Conservation (phyloP, 2,888 invertebrate genomes). For the Deilephila elpenor region DNA sequence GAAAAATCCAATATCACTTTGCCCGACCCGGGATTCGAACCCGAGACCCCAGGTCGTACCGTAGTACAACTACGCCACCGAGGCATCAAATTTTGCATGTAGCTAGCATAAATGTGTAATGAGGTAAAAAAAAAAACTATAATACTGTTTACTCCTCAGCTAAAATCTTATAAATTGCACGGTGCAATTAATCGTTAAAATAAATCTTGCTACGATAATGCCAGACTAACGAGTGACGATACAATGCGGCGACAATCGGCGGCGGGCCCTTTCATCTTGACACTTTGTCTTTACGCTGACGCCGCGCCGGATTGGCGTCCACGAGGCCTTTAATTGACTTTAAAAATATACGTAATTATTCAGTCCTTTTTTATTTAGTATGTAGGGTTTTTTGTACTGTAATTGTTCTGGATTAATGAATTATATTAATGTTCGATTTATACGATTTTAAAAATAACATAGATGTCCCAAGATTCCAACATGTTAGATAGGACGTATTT, state of each 20-base stretch:
- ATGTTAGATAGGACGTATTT: too few species aligned
- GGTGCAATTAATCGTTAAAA: constrained; percentile 77
- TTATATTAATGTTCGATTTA: neutral
- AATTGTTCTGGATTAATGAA: neutral
- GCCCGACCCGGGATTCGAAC: too few species aligned
- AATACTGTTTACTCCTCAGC: constrained; percentile 39
- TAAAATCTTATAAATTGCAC: constrained; percentile 43
- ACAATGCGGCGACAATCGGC: constrained; percentile 82
- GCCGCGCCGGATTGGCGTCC: constrained; percentile 51
- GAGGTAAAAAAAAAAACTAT: neutral
- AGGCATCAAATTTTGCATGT: neutral
- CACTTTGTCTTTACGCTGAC: constrained; percentile 76
- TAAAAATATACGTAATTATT: constrained; percentile 37
- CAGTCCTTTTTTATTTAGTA: neutral
- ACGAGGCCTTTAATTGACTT: constrained; percentile 33
- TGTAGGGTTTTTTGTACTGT: neutral
- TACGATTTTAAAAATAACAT: neutral
- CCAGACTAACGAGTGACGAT: constrained; percentile 81
- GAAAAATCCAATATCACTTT: too few species aligned
- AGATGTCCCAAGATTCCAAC: neutral
- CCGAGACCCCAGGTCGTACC: too few species aligned
- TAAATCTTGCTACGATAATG: constrained; percentile 83
- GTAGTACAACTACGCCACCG: too few species aligned
- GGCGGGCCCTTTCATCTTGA: constrained; percentile 82
- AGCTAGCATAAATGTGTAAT: neutral